Conservation (phyloP, 2,113 vertebrate genomes). For the Bubo bubo region DNA sequence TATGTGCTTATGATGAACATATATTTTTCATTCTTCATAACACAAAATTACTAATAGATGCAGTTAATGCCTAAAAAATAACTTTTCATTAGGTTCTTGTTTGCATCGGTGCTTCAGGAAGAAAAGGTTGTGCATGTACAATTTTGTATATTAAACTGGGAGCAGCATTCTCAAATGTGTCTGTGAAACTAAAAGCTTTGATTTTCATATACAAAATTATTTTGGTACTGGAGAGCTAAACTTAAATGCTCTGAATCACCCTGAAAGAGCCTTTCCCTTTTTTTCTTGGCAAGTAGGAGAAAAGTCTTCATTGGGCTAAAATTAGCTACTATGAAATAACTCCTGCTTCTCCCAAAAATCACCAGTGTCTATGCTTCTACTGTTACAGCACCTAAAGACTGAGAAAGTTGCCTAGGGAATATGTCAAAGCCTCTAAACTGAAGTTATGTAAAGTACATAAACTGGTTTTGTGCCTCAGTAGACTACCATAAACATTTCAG, state of each 20-base stretch:
- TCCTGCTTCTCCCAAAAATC: neutral
- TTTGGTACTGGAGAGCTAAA: neutral
- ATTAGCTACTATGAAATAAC: neutral
- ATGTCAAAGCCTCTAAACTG: neutral
- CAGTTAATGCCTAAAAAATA: neutral
- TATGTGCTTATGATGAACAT: neutral
- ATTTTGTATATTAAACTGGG: neutral
- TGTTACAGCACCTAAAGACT: neutral
- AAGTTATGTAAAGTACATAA: neutral
- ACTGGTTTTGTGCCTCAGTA: neutral
- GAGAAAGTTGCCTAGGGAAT: neutral
- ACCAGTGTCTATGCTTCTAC: neutral
- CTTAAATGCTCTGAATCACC: neutral
- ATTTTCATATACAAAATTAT: neutral
- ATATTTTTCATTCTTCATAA: neutral
- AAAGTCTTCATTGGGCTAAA: neutral
- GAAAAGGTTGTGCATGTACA: neutral
- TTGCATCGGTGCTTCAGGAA: neutral
- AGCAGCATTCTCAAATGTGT: neutral
- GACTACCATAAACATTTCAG: neutral
- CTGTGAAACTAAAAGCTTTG: neutral
- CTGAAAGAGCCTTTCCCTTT: neutral
- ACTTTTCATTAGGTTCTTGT: neutral
- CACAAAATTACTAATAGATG: neutral
- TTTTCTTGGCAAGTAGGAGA: neutral